A percentile compares a stretch with the other conserved stretches of the same genome.
phyloP scores from a whole-genome alignment of 2,797 vertebrate genomes.

The Schizopygopsis malacanthus region DNA sequence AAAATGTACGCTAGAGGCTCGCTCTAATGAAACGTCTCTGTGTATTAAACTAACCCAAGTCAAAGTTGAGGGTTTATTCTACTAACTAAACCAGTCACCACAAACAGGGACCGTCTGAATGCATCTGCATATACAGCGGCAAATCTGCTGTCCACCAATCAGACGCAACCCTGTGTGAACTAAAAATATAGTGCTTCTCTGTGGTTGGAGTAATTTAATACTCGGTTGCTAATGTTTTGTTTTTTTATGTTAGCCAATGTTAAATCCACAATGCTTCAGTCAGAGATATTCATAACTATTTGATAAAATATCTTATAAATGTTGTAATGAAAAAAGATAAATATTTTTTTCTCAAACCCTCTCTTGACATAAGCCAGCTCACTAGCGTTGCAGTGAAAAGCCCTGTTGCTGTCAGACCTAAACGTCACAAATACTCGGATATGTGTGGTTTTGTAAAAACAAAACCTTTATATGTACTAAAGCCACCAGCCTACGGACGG shows the following conservation, averaged over 20 bases:
- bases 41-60: slow-evolving; percentile 47
- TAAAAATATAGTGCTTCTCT: neutral
- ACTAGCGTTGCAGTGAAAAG: slow-evolving; percentile 34
- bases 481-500: slow-evolving; percentile 35
- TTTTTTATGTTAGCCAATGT: neutral
- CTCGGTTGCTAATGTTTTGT: slow-evolving; percentile 33
- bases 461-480: slow-evolving; percentile 2
- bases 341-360: slow-evolving; percentile 19
- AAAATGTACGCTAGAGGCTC: slow-evolving; percentile 72
- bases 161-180: slow-evolving; percentile 6
- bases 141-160: neutral
- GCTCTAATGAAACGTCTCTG: slow-evolving; percentile 12
- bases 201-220: slow-evolving; percentile 17
- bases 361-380: slow-evolving; percentile 35
- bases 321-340: slow-evolving; percentile 22
- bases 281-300: slow-evolving; percentile 53
- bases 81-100: neutral
- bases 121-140: neutral
- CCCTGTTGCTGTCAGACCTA: slow-evolving; percentile 35
- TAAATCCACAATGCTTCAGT: slow-evolving; percentile 58
- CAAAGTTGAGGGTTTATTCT: slow-evolving; percentile 18
- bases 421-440: slow-evolving; percentile 15
- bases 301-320: slow-evolving; percentile 46
- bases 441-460: slow-evolving; percentile 31
- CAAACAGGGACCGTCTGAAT: neutral